phyloP scores from a whole-genome alignment of 2,113 vertebrate genomes.

The Peromyscus maniculatus region DNA sequence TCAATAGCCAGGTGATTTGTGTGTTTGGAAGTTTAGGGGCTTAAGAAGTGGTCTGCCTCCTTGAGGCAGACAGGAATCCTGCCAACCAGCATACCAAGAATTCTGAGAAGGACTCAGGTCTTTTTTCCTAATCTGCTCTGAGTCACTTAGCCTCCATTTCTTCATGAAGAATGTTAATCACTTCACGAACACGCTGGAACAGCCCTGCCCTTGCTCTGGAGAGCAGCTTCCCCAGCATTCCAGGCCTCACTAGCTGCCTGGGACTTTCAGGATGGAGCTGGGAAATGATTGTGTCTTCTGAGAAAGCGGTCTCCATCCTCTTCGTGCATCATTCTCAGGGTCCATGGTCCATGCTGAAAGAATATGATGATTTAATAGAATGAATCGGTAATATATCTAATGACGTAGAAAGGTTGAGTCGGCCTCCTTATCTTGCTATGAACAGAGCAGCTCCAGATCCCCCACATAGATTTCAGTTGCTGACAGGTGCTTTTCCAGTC shows the following conservation, averaged over 20 bases:
- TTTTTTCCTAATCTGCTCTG: constrained; percentile 56
- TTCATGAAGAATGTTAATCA: constrained; percentile 48
- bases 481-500: background rate
- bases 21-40: constrained; percentile 47
- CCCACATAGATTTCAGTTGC: background rate
- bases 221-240: background rate
- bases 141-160: constrained; percentile 43
- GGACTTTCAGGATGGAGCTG: background rate
- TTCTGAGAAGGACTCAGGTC: constrained; percentile 1
- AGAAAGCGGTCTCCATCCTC: background rate
- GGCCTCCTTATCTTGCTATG: background rate
- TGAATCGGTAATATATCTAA: background rate
- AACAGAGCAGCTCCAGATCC: background rate
- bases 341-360: background rate
- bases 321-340: background rate
- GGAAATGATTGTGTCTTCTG: background rate
- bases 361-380: background rate
- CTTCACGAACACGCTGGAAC: background rate
- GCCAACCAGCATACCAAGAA: constrained; percentile 48
- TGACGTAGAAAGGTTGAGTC: background rate
- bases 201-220: background rate
- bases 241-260: background rate
- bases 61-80: background rate
- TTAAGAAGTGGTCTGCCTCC: constrained; percentile 27
- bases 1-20: constrained; percentile 2